A percentile compares a stretch with the other conserved stretches of the same genome.
Evolutionary conservation across 2,113 vertebrate genomes (phyloP).

Genomic region (Xiphias gladius): DNA sequence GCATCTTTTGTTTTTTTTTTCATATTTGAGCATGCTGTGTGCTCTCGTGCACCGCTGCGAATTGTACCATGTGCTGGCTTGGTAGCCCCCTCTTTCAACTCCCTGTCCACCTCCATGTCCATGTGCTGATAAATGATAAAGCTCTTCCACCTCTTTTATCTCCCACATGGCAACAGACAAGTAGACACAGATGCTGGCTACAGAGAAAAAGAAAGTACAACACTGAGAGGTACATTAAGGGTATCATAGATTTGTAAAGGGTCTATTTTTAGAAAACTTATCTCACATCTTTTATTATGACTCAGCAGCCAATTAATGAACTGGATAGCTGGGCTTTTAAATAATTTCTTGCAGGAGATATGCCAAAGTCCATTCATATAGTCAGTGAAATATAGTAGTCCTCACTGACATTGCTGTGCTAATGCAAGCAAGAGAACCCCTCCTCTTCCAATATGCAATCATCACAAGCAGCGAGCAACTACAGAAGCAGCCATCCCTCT

Average conservation of each 20-base stretch:
- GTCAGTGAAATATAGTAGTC: constrained; percentile 69
- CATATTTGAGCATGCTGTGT: not conserved
- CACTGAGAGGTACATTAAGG: not conserved
- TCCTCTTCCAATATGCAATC: constrained; percentile 51
- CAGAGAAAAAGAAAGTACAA: constrained; percentile 15
- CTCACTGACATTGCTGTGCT: constrained; percentile 82
- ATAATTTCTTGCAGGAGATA: constrained; percentile 56
- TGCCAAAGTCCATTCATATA: constrained; percentile 69
- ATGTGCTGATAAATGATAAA: constrained; percentile 45
- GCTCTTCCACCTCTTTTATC: constrained; percentile 23
- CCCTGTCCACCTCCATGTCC: constrained; percentile 22
- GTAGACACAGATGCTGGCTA: constrained; percentile 1
- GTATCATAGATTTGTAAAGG: constrained; percentile 25
- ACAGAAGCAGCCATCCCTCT: constrained; percentile 10
- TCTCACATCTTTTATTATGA: constrained; percentile 64
- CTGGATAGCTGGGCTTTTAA: constrained; percentile 61
- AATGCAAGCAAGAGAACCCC: constrained; percentile 70
- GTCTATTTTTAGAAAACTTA: constrained; percentile 75
- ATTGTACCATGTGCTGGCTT: constrained; percentile 35
- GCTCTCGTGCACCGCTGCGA: constrained; percentile 3
- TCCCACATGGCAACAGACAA: constrained; percentile 11
- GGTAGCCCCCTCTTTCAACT: constrained; percentile 38
- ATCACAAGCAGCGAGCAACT: constrained; percentile 50
- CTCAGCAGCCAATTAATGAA: constrained; percentile 71
- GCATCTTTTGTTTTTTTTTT: constrained; percentile 44